Percentiles rank a stretch among this genome's conserved stretches.
Evolutionary conservation across 1,140 invertebrate species (phyloP).

Genomic region (Nasonia vitripennis): DNA sequence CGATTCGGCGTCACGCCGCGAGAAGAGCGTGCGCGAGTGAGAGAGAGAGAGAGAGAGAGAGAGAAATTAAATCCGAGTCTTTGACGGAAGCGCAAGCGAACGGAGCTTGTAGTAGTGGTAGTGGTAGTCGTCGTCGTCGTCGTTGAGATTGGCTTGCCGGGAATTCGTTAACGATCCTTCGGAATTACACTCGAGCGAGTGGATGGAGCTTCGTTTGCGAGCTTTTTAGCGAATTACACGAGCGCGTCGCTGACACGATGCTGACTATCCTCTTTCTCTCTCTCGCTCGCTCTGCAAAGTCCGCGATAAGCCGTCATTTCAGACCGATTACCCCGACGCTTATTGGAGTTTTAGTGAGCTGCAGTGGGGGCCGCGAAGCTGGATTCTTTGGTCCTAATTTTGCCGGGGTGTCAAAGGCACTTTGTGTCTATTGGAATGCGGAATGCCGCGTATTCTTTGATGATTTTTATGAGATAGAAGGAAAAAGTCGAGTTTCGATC

Average conservation of each 20-base stretch:
- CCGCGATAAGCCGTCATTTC: slow-evolving; percentile 30
- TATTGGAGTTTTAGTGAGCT: slow-evolving; percentile 28
- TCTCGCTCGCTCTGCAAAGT: background rate
- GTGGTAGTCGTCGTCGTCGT: background rate
- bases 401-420: background rate
- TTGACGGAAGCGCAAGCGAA: slow-evolving; percentile 63
- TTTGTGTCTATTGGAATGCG: background rate
- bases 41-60: slow-evolving; percentile 45
- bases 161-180: slow-evolving; percentile 61
- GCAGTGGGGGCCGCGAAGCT: no score
- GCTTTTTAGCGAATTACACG: slow-evolving; percentile 28
- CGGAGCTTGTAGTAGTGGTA: background rate
- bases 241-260: background rate
- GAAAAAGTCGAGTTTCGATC: background rate
- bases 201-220: slow-evolving; percentile 4
- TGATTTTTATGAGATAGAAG: background rate
- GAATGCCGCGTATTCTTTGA: background rate
- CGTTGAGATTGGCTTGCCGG: slow-evolving; percentile 57
- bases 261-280: background rate
- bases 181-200: slow-evolving; percentile 20
- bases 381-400: background rate
- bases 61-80: slow-evolving; percentile 73
- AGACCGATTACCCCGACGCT: slow-evolving; percentile 14
- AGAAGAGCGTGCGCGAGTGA: background rate
- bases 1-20: slow-evolving; percentile 11